Base-by-base conservation (phyloP, 1,140 invertebrate genomes). In the Zaprionus vittiger region DNA sequence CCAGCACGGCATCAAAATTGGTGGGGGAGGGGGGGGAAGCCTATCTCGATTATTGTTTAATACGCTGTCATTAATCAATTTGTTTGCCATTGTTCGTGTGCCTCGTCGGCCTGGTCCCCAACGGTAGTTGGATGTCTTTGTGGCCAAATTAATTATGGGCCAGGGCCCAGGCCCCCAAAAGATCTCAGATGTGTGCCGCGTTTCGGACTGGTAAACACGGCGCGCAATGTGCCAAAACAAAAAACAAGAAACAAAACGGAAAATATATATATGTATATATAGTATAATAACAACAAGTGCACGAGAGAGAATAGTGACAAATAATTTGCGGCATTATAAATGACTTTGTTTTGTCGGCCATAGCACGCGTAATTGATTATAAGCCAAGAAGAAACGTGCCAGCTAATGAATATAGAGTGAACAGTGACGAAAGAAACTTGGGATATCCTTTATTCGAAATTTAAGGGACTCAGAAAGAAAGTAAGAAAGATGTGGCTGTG, bases 31-130 rank as follows among this genome's bases (percentile, higher is more conserved):
- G 20, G 44, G 12, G n/a, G n/a, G 2, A 31, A 73, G 85, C 85
- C 85, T 89, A 89, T 89, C 85, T 90, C 85, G 85, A 89, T 89
- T 89, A 89, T 89, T 90, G 85, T 89, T 89, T 89, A 89, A 89
- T 89, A 82, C 81, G 85, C 76, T 82, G 85, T 90, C 85, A 89
- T 89, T 89, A 89, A 89, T 89, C 85, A 89, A 89, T 89, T 89
- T 89, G 85, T 85, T 89, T 84, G 84, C 79, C 85, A 89, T 89
- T 89, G 84, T 89, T 89, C 79, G 84, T 81, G 73, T 24, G 59
- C 78, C 41, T 89, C 79, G 84, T 81, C 69, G 28, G 59, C 78
- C 41, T 47, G 41, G 41, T 47, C 41, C 59, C 77, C 49, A 73
- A 71, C 77, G 73, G 63, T 75, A 66, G 83, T 71, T 80, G 74